Conservation (phyloP, 2,797 vertebrate genomes). For the Rallus crepitans region DNA sequence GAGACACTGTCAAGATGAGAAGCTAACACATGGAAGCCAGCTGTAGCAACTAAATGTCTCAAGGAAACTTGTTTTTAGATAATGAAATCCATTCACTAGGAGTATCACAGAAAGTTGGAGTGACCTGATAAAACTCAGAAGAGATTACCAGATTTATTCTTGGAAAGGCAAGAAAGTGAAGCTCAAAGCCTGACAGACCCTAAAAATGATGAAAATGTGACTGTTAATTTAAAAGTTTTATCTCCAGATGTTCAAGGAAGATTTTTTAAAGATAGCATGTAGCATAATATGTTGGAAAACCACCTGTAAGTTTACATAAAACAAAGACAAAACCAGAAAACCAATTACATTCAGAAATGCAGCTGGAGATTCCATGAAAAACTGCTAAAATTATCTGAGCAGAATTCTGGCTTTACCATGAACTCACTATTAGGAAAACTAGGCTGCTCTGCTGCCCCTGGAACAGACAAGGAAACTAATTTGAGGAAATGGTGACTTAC, state of each 20-base stretch:
- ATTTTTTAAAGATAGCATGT: background rate
- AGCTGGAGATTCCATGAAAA: background rate
- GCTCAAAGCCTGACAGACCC: background rate
- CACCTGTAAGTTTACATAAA: background rate
- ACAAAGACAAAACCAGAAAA: conserved; percentile 8
- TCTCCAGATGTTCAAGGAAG: conserved; percentile 36
- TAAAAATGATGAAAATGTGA: conserved; percentile 45
- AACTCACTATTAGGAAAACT: background rate
- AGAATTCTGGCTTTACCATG: background rate
- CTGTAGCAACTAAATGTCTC: conserved; percentile 36
- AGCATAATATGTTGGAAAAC: background rate
- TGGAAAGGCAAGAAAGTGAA: conserved; percentile 52
- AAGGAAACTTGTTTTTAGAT: conserved; percentile 23
- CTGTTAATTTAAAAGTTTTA: conserved; percentile 18
- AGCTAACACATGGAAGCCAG: conserved; percentile 35
- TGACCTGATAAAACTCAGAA: conserved; percentile 40
- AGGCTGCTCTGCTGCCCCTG: background rate
- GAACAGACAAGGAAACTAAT: background rate
- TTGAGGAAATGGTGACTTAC: background rate
- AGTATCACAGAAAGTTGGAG: background rate
- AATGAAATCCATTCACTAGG: conserved; percentile 43
- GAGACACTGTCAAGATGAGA: background rate
- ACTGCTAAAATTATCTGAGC: background rate
- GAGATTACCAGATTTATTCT: conserved; percentile 43
- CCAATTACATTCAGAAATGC: background rate